These are phyloP conservation scores for Diloba caeruleocephala DNA, from an alignment of 2,888 invertebrate genomes.

Conservation along the genomic window DNA sequence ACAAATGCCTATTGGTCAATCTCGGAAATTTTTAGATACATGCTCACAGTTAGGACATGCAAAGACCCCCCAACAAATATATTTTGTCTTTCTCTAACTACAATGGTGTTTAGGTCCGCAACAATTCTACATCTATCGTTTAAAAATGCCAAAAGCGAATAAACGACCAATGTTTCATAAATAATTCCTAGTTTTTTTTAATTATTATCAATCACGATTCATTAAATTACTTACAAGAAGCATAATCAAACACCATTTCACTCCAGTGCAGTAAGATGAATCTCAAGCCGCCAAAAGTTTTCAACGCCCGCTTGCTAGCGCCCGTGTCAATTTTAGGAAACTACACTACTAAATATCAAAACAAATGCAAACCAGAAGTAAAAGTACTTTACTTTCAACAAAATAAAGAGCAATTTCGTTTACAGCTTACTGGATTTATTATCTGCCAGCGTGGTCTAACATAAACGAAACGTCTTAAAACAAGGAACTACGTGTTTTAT, in stretches of 20 bases:
- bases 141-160: constrained; percentile 16
- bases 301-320: constrained; percentile 71
- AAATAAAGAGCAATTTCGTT: constrained; percentile 63
- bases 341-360: constrained; percentile 77
- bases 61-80: constrained; percentile 19
- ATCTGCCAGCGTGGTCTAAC: constrained; percentile 78
- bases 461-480: constrained; percentile 57
- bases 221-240: constrained; percentile 38
- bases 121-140: too few species aligned
- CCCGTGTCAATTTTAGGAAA: constrained; percentile 82
- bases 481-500: constrained; percentile 56
- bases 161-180: constrained; percentile 2
- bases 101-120: too few species aligned
- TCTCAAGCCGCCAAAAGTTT: constrained; percentile 65
- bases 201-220: constrained; percentile 30
- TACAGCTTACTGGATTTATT: constrained; percentile 64
- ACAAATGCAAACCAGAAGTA: constrained; percentile 40
- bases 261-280: constrained; percentile 48
- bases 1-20: constrained; percentile 24
- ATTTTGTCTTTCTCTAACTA: constrained; percentile 32
- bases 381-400: constrained; percentile 35
- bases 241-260: constrained; percentile 43
- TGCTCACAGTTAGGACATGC: constrained; percentile 11
- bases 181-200: constrained; percentile 18
- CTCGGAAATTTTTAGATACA: constrained; percentile 20